Base-by-base conservation (phyloP, 30 jellyfish, hydroid and myxozoan genomes). In the Nemopilema nomurai region DNA sequence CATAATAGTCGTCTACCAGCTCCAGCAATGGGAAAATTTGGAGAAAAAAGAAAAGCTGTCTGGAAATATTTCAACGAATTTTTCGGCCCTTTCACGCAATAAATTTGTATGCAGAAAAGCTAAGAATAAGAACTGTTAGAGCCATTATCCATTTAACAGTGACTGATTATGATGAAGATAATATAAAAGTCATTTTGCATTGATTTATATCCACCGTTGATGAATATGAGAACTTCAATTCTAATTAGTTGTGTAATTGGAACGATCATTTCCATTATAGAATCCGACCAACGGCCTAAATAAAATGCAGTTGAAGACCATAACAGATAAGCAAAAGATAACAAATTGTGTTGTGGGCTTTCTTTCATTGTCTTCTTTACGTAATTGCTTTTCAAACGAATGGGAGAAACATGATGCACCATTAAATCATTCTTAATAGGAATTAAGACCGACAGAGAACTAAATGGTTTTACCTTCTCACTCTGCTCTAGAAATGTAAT, bases 401-500 rank as follows among this genome's bases (percentile, higher is more conserved):
- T 64, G 31, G 32, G 32, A 64, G 17, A 64, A 64, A 64, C 74
- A 17, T 64, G 9, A 23, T 64, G 17, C 32, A 17, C 16, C 6
- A 64, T 21, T 21, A 41, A 41, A 13, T 41, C 57, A 41, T 41
- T 3, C 6, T 41, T 3, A 41, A 41, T 41, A 41, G 6, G 72
- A 63, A 63, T 63, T 63, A 63, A 63, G 18, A 63, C 8, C 29
- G 72, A 63, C 18, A 3, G 72, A 63, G 7, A 8, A 24, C 26
- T 63, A 18, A 26, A 26, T 69, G 8, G 22, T 27, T 91, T 52
- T 68, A 95, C 99, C 93, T 74, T 76, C n/a, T 95, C 97, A 19
- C 74, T 65, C 28, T 80, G 86, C 33, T 83, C 84, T 53, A 95
- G 72, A 84, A 95, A 95, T 16, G 99, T 95, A 53, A 95, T 85